Conservation (phyloP, 1,140 invertebrate species). For the Drosophila lacertosa region DNA sequence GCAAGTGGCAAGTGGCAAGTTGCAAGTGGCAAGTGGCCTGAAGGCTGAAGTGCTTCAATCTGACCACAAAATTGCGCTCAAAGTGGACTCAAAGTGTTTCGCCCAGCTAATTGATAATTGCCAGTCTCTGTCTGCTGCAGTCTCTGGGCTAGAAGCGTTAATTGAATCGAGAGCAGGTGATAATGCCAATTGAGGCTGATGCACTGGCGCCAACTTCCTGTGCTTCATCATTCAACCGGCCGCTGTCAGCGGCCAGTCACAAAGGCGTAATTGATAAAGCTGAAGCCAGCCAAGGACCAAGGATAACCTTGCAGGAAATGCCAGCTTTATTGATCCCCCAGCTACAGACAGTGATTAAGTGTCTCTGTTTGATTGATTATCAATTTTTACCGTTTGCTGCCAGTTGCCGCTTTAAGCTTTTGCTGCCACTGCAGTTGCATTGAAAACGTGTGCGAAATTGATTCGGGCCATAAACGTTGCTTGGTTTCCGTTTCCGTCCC, state of each 20-base stretch:
- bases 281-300: constrained; percentile 38
- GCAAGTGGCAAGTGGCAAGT: neutral
- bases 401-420: constrained; percentile 19
- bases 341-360: constrained; percentile 75
- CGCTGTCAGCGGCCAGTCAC: constrained; percentile 49
- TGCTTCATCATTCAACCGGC: constrained; percentile 60
- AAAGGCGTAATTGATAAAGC: constrained; percentile 72
- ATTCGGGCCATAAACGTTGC: constrained; percentile 61
- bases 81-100: constrained; percentile 7
- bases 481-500: constrained; percentile 41
- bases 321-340: constrained; percentile 15
- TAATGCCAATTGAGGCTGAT: constrained; percentile 24
- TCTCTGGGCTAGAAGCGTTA: constrained; percentile 56
- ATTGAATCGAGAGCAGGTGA: constrained; percentile 62
- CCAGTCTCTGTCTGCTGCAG: constrained; percentile 1
- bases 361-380: constrained; percentile 78
- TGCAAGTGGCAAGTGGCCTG: constrained; percentile 9
- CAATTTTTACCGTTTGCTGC: constrained; percentile 63
- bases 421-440: constrained; percentile 50
- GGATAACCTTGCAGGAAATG: constrained; percentile 19
- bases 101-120: constrained; percentile 39
- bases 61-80: constrained; percentile 52
- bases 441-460: constrained; percentile 69
- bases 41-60: neutral
- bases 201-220: constrained; percentile 48